Base-by-base conservation (phyloP, 2,888 invertebrate genomes). In the Agriotes lineatus region DNA sequence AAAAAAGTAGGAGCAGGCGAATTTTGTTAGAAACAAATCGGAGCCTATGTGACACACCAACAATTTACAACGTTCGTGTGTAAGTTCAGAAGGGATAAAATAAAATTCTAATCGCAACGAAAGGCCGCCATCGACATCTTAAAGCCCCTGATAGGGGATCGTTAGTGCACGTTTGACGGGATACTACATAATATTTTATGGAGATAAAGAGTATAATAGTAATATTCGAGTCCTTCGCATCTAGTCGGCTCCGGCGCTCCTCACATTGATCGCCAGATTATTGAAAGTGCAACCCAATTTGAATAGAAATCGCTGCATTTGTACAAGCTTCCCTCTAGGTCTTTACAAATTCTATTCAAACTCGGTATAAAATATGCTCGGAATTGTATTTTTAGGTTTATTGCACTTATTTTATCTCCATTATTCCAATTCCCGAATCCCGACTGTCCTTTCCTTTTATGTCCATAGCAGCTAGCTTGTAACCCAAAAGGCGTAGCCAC, bases 331-430 rank as follows among this genome's bases (percentile, higher is more conserved):
- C 56, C 56, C 60, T 70, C 20, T 50, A 52, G 60, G 66, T 70
- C 45, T 67, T 67, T 67, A 66, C 54, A 70, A 67, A 67, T 67
- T 62, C 70, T 62, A 69, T 67, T 67, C 54, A 67, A 72, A 69
- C 58, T 64, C 42, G 52, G 59, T 62, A 50, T 61, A 57, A 62
- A 70, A 70, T 67, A 70, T 70, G 67, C 62, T 67, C 45, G 12
- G 67, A 61, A 63, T 62, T 45, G 67, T 70, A 52, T 64, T 69
- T 64, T 67, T 67, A 65, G 72, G 62, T 72, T 72, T 72, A 69
- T 69, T 69, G 64, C 67, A 39, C 58, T 69, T 72, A 72, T 72
- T 69, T 69, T 72, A 69, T 67, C 58, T 44, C 67, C 67, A 64
- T 72, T 72, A 67, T 65, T 64, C 65, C 50, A 52, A 65, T 58